phyloP scores from a whole-genome alignment of 2,113 vertebrate genomes.

The Apteryx mantelli region DNA sequence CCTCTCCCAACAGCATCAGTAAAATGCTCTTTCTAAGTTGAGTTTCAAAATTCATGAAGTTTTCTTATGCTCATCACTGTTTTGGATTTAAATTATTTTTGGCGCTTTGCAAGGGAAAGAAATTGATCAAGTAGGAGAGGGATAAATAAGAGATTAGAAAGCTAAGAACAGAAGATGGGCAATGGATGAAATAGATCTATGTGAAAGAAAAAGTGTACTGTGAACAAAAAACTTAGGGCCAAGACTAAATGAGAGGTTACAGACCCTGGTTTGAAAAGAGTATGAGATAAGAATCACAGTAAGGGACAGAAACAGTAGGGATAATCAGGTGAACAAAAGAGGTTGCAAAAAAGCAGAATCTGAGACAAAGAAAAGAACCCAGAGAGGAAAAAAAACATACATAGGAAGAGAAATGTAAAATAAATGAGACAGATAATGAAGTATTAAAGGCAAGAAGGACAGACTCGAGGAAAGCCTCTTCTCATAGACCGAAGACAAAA shows the following conservation, averaged over 20 bases:
- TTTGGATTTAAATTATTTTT: background rate
- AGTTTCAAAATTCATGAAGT: background rate
- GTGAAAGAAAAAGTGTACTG: background rate
- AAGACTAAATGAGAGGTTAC: background rate
- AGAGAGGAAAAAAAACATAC: background rate
- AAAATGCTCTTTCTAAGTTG: background rate
- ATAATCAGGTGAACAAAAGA: background rate
- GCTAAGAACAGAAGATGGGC: background rate
- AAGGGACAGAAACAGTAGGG: background rate
- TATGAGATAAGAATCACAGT: background rate
- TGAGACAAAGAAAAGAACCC: background rate
- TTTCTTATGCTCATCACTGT: background rate
- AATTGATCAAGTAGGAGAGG: background rate
- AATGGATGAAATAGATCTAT: background rate
- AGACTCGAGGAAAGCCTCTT: background rate
- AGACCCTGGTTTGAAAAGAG: background rate
- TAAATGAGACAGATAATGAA: background rate
- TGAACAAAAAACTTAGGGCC: background rate
- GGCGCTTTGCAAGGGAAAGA: background rate
- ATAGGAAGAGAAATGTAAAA: background rate
- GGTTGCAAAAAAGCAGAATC: background rate
- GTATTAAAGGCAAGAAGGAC: background rate
- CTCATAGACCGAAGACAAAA: background rate
- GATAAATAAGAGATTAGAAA: background rate
- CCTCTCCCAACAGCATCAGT: background rate